Evolutionary conservation across 2,888 invertebrate species (phyloP).

Genomic region (Drosophila ezoana): DNA sequence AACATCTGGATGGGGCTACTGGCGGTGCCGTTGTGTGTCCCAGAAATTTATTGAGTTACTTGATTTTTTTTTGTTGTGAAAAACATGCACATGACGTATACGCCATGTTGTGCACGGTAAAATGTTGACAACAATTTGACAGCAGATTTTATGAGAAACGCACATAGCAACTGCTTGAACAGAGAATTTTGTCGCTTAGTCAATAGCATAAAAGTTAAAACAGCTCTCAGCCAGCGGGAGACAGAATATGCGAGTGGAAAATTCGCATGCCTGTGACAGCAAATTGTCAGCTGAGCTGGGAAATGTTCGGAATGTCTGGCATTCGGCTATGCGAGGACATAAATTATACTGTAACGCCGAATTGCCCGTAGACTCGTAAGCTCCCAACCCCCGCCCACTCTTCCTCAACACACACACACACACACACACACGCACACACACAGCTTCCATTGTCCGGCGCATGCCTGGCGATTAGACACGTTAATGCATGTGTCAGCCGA

Average conservation of each 20-base stretch:
- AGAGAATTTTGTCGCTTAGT: constrained; percentile 44
- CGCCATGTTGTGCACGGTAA: constrained; percentile 38
- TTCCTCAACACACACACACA: neutral
- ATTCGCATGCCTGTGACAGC: constrained; percentile 57
- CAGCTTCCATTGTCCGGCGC: constrained; percentile 20
- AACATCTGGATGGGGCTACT: neutral
- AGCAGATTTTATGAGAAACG: constrained; percentile 20
- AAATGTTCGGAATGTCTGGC: constrained; percentile 58
- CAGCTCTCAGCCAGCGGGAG: constrained; percentile 5
- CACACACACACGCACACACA: neutral
- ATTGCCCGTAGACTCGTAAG: constrained; percentile 40
- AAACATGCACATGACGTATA: constrained; percentile 47
- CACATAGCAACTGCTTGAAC: constrained; percentile 8
- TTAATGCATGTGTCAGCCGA: constrained; percentile 78
- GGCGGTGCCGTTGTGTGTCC: neutral
- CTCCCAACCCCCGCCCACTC: no score
- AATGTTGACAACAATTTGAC: constrained; percentile 62
- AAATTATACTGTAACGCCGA: constrained; percentile 70
- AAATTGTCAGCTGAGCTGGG: constrained; percentile 64
- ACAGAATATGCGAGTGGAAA: constrained; percentile 9
- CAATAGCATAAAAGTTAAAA: constrained; percentile 51
- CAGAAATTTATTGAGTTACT: constrained; percentile 9
- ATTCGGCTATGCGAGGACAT: constrained; percentile 68
- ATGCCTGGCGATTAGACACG: constrained; percentile 70
- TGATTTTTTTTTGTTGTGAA: constrained; percentile 7